Percentiles rank a stretch among this genome's conserved stretches.
Evolutionary conservation across 2,113 vertebrate genomes (phyloP).

Genomic region (Isurus oxyrinchus): DNA sequence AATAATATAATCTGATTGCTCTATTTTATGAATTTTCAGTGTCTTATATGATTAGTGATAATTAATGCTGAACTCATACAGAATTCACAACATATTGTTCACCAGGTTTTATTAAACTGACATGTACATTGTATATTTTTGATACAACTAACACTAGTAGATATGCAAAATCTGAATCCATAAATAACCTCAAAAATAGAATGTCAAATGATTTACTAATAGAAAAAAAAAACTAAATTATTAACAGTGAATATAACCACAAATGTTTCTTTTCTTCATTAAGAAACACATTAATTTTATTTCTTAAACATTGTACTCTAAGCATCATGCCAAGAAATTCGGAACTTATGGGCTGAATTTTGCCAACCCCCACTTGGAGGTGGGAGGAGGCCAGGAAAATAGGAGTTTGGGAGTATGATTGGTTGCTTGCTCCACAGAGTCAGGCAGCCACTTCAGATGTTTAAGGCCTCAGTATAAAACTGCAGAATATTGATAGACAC

Average conservation of each 20-base stretch:
- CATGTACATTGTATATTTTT: neutral
- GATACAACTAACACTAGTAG: neutral
- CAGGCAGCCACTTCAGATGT: no score
- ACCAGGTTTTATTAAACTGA: constrained; percentile 16
- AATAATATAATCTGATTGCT: neutral
- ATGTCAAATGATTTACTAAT: constrained; percentile 3
- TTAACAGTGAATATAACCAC: neutral
- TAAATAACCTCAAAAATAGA: neutral
- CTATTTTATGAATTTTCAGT: neutral
- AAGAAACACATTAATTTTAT: neutral
- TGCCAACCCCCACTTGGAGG: no score
- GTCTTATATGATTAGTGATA: neutral
- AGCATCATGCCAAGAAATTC: constrained; percentile 2
- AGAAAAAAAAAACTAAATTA: neutral
- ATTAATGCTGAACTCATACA: neutral
- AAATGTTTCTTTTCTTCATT: neutral
- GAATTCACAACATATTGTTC: neutral
- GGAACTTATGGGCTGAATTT: neutral
- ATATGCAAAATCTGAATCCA: neutral
- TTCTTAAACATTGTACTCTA: neutral
- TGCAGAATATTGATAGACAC: no score
- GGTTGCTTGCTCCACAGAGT: no score
- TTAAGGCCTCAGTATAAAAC: no score
- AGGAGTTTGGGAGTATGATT: no score
- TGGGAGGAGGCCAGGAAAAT: no score